A percentile compares a stretch with the other conserved stretches of the same genome.
Conservation (phyloP, 2,888 invertebrate genomes). For the Galerucella pusilla region DNA sequence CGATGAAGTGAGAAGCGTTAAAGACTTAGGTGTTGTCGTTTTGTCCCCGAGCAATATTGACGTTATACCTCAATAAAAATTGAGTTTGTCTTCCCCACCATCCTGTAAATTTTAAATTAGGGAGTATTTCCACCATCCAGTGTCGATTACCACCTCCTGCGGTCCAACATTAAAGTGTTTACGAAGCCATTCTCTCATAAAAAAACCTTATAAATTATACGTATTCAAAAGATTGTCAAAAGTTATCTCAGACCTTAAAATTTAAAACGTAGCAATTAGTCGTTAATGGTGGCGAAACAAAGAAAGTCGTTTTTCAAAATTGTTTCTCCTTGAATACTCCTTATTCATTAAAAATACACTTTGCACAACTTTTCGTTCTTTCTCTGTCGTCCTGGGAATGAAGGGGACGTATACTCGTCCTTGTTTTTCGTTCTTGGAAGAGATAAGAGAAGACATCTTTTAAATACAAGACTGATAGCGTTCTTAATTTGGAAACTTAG, state of each 20-base stretch:
- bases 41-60: too few species aligned
- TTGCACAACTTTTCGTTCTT: constrained; percentile 44
- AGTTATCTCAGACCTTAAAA: constrained; percentile 62
- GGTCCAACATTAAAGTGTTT: constrained; percentile 41
- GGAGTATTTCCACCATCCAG: background rate
- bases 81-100: too few species aligned
- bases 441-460: constrained; percentile 57
- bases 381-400: constrained; percentile 34
- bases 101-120: constrained; percentile 1
- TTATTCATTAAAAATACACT: constrained; percentile 57
- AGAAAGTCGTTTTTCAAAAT: constrained; percentile 66
- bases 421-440: constrained; percentile 45
- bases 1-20: too few species aligned
- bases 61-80: background rate
- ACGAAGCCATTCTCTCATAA: constrained; percentile 44
- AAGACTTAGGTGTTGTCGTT: too few species aligned
- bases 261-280: constrained; percentile 66
- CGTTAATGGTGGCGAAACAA: constrained; percentile 64
- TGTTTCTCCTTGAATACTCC: constrained; percentile 64
- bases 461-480: constrained; percentile 63
- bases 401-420: constrained; percentile 37
- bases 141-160: constrained; percentile 31
- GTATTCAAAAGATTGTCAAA: constrained; percentile 64
- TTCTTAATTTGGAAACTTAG: constrained; percentile 61
- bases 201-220: constrained; percentile 59